Evolutionary conservation across 2,888 invertebrate species (phyloP).

Genomic region (Lasioglossum calceatum): DNA sequence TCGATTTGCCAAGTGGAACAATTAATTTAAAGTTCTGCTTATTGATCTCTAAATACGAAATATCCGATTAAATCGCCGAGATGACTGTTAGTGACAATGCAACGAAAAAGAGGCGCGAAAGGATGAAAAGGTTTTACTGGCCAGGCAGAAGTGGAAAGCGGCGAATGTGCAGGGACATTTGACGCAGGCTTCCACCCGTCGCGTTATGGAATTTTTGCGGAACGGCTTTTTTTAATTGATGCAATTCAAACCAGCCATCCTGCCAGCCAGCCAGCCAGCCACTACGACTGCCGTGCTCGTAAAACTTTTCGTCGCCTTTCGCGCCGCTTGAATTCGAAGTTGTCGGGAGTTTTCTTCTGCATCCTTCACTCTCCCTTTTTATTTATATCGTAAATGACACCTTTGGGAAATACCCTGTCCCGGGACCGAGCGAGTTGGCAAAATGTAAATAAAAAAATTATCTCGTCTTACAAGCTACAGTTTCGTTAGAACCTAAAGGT

Average conservation of each 20-base stretch:
- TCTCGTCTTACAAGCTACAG: background rate
- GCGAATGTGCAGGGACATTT: conserved; percentile 64
- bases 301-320: conserved; percentile 73
- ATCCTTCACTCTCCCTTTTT: conserved; percentile 33
- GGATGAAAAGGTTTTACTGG: conserved; percentile 67
- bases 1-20: background rate
- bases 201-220: conserved; percentile 74
- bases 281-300: conserved; percentile 66
- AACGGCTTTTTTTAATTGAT: conserved; percentile 76
- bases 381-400: conserved; percentile 53
- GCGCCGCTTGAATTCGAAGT: conserved; percentile 61
- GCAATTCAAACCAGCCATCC: conserved; percentile 72
- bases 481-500: background rate
- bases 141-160: conserved; percentile 51
- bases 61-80: conserved; percentile 54
- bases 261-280: conserved; percentile 55
- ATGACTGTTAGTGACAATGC: conserved; percentile 58
- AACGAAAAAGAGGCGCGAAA: conserved; percentile 67
- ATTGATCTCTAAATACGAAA: conserved; percentile 12
- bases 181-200: conserved; percentile 60
- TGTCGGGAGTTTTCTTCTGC: conserved; percentile 44
- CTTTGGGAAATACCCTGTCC: conserved; percentile 54
- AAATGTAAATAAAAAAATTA: background rate
- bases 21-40: background rate
- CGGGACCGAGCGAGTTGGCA: background rate